Conservation (phyloP, 1,140 invertebrate genomes). For the Psix sp. region DNA sequence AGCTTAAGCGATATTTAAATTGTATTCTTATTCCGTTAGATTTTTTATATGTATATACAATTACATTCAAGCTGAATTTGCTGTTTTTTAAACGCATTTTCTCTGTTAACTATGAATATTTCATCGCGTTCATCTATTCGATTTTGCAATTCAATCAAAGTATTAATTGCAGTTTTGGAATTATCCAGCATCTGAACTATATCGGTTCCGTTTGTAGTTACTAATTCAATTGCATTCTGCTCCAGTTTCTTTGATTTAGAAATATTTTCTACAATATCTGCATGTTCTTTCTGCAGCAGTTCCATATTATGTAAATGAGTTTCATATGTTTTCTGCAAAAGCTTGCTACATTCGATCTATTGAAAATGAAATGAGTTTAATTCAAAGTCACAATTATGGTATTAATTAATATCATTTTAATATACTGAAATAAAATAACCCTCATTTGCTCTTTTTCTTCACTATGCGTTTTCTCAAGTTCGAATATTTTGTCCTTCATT, state of each 20-base stretch:
- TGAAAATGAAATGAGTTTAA: constrained; percentile 10
- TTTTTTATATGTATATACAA: background rate
- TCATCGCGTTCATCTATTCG: constrained; percentile 61
- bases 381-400: background rate
- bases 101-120: constrained; percentile 53
- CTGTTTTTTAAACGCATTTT: constrained; percentile 63
- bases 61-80: constrained; percentile 68
- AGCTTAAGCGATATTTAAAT: too few relatives aligned
- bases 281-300: constrained; percentile 67
- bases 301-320: constrained; percentile 65
- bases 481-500: constrained; percentile 66
- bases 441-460: constrained; percentile 67
- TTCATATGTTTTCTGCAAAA: constrained; percentile 65
- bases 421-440: constrained; percentile 38
- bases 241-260: constrained; percentile 69
- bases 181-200: constrained; percentile 66
- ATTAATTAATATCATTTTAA: constrained; percentile 1
- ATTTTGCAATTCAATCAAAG: constrained; percentile 61
- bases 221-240: constrained; percentile 63
- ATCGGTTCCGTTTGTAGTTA: constrained; percentile 63
- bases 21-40: too few relatives aligned
- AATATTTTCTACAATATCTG: constrained; percentile 69
- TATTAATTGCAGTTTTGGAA: constrained; percentile 61
- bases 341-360: constrained; percentile 63
- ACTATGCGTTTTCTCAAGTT: constrained; percentile 65